Evolutionary conservation across 2,113 vertebrate genomes (phyloP), one percentile per base, ranked within the genome.

Genomic region (Heterochromis multidens): DNA sequence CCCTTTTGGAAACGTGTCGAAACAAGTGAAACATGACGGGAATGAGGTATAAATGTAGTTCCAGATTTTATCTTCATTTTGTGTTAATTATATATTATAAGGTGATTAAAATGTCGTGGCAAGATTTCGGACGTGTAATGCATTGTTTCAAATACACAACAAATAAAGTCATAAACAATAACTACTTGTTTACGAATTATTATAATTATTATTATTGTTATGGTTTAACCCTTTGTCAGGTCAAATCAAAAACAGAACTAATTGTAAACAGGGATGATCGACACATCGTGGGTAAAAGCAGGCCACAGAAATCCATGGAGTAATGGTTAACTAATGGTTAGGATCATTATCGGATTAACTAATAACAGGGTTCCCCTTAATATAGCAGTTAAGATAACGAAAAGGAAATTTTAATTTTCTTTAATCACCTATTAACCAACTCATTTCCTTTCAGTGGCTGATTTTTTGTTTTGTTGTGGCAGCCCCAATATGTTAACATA

Each of bases 301-400:
- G 93, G 92, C 93, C 93, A 83, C 87, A 87, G 56, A 60, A 54
- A 79, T 52, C 14, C 84, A 81, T 19, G 43, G 74, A 92, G 81
- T 87, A 89, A 93, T 93, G 87, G 81, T 89, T 87, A 89, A 92
- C 89, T 90, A 90, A 91, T 91, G 74, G 83, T 82, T 81, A 63
- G 85, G 93, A 92, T 93, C 90, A 81, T 94, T 94, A 94, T 93
- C 88, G 79, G 91, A 93, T 94, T 93, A 88, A 87, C 88, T 88
- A 92, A 93, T 92, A 91, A 83, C 87, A 90, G 17, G 37, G 74
- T 60, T 85, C 29, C 81, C 37, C 67, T 70, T 88, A 84, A 91
- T 90, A 87, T 29, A 85, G 72, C 49, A 37, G 27, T 83, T 56
- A 82, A 78, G 77, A 88, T 85, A 88, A 95, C 90, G 90, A 88